Base-by-base conservation (phyloP, 2,797 vertebrate species). In the Dallia pectoralis region DNA sequence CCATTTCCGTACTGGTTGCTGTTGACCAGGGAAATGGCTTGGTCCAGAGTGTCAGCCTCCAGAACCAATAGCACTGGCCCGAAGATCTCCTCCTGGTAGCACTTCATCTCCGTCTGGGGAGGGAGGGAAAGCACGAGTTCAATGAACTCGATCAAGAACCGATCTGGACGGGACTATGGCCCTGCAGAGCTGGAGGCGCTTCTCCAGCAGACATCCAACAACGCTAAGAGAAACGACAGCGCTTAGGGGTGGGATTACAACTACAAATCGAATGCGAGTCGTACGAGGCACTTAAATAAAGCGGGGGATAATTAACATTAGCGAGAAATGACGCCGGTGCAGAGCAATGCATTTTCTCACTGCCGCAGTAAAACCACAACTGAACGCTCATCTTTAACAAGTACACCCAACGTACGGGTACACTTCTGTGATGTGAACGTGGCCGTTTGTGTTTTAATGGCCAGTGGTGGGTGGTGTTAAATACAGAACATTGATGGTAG, bases 21-120 rank as follows among this genome's bases (percentile, higher is more conserved):
- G 88, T 99, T 99, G 83, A 99, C 93, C 14, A 99, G 80, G 83
- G 92, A 78, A 77, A 99, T 96, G 63, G 97, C 97, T 67, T 99
- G 95, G 70, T 99, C 96, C 49, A 99, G 87, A 74, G 77, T 93
- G 8, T 95, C 94, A 0, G 94, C 95, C 87, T 97, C 96, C 82
- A 99, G 82, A 72, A 98, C 93, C 40, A 99, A 91, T 16, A 99
- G 91, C 61, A 99, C 97, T 0, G 98, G 98, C 25, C 97, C 97
- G 79, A 99, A 99, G 88, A 99, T 98, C 90, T 99, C 98, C 74
- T 99, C 96, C 80, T 69, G 96, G 84, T 99, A 99, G 87, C 97
- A 99, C 53, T 91, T 96, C 97, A 99, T 99, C 78, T 91, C 75
- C 30, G 96, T 87, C 98, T 99, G 87, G 4, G 70, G 53, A 4